Evolutionary conservation across 2,797 vertebrate species (phyloP), one percentile per base, ranked within the genome.

Genomic region (Smutsia temminckii): DNA sequence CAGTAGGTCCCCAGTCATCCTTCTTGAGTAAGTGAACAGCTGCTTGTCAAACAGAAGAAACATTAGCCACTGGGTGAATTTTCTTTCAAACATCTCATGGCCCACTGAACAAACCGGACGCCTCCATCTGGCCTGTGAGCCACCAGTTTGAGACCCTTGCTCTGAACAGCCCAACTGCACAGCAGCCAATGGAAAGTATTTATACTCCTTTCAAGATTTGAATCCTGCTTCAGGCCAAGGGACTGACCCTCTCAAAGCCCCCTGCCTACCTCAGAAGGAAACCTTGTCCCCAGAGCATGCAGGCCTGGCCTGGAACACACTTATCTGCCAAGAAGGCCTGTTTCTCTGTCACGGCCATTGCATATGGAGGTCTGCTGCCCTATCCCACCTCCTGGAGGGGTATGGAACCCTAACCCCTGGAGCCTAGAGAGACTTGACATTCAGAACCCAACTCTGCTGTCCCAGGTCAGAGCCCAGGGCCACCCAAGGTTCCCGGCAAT

Each of bases 231-330:
- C 57, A 49, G 71, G n/a, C 37, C 49, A 32, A 57, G 42, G 17
- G n/a, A 55, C 59, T 3, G 61, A 80, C 66, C 18, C 29, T 68
- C 40, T 2, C n/a, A 64, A 25, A n/a, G 21, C 40, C 37, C 42
- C 32, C 3, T 16, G 32, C 40, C 49, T 68, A 75, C 21, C 25
- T 21, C 1, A 0, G 37, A 66, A 49, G 53, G 53, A 85, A 68
- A 63, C 16, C 57, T 10, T 0, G 1, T n/a, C 75, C 40, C 3
- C 1, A 18, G 3, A 49, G 12, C 5, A 2, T 5, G 29, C 12
- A 63, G 29, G 68, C 25, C 66, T 12, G 1, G 53, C 51, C 53
- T 25, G 25, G 46, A 34, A 21, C 3, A 8, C 2, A 10, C 64
- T 77, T 40, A 32, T 46, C 61, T 69, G 42, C 53, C 42, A 40